Conservation (phyloP, 92 coral and sea anemone species). For the Parazoanthus darwini region DNA sequence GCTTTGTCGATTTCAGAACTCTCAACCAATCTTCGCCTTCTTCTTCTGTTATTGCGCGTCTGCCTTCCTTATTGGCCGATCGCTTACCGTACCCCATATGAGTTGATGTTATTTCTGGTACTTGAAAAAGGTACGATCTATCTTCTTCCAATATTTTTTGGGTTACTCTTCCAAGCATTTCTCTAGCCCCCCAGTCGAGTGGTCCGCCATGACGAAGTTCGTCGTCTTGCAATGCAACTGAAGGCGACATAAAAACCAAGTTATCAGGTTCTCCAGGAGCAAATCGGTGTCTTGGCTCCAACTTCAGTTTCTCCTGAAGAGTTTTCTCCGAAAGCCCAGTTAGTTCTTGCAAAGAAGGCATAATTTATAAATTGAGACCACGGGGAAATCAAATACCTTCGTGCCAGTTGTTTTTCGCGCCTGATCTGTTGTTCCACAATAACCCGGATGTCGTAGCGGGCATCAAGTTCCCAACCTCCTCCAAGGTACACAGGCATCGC, state of each 20-base stretch:
- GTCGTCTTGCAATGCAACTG: conserved; percentile 33
- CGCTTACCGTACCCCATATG: conserved; percentile 51
- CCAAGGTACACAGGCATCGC: too few relatives aligned
- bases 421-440: too few relatives aligned
- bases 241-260: conserved; percentile 44
- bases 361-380: neutral
- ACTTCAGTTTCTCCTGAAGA: conserved; percentile 18
- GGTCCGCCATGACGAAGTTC: conserved; percentile 43
- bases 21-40: conserved; percentile 42
- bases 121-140: neutral
- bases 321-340: conserved; percentile 8
- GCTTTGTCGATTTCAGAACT: conserved; percentile 17
- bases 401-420: too few relatives aligned
- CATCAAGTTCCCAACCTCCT: too few relatives aligned
- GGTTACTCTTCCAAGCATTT: conserved; percentile 38
- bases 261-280: conserved; percentile 37
- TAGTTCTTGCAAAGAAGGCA: conserved; percentile 5
- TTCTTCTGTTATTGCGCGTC: conserved; percentile 16
- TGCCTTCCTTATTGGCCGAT: conserved; percentile 41
- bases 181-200: conserved; percentile 22
- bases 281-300: conserved; percentile 19
- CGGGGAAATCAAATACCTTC: neutral
- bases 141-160: conserved; percentile 24
- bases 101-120: conserved; percentile 35
- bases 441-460: too few relatives aligned